Conservation (phyloP, 2,113 vertebrate species). For the Cyprinodon tularosa region DNA sequence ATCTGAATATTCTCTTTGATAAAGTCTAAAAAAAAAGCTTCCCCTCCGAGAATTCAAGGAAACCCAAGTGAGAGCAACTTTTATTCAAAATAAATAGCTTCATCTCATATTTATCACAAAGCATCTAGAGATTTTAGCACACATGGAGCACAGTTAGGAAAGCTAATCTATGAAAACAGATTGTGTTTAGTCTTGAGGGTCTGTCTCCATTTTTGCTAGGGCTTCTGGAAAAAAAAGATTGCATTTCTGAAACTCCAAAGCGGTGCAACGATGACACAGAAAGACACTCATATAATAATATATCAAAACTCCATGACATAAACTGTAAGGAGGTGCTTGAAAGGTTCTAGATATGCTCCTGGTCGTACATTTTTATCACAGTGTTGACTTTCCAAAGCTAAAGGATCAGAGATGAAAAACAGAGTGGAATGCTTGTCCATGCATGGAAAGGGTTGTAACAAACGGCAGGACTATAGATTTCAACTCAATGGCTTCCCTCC, state of each 20-base stretch:
- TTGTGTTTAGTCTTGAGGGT: constrained; percentile 31
- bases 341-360: constrained; percentile 26
- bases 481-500: constrained; percentile 77
- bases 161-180: constrained; percentile 47
- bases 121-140: constrained; percentile 44
- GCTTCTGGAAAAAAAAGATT: constrained; percentile 39
- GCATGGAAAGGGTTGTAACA: constrained; percentile 69
- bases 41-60: constrained; percentile 30
- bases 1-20: constrained; percentile 59
- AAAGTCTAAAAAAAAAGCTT: constrained; percentile 32
- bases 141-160: constrained; percentile 31
- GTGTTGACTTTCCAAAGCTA: constrained; percentile 68
- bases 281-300: neutral
- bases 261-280: constrained; percentile 16
- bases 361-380: constrained; percentile 72
- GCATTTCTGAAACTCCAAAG: constrained; percentile 24
- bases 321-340: constrained; percentile 16
- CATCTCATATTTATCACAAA: constrained; percentile 56
- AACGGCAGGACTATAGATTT: constrained; percentile 73
- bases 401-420: constrained; percentile 47
- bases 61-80: constrained; percentile 49
- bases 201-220: constrained; percentile 55
- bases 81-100: constrained; percentile 74
- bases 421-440: constrained; percentile 62
- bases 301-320: constrained; percentile 25